Base-by-base conservation (phyloP, 1,140 invertebrate genomes). In the Bradysia coprophila region DNA sequence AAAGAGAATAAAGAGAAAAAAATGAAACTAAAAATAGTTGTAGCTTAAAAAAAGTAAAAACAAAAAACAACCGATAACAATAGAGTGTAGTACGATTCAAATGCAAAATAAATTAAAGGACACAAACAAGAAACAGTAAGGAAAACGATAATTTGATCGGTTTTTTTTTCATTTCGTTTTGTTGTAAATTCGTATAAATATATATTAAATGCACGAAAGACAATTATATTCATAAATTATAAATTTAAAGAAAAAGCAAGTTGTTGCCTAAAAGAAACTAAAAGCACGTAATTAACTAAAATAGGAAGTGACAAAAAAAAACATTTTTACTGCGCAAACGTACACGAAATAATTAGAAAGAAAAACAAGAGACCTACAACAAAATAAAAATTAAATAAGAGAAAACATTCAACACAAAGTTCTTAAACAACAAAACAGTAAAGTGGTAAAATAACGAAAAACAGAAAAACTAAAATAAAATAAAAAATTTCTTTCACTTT, bases 1-100 rank as follows among this genome's bases (percentile, higher is more conserved):
- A 56, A 55, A 46, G 49, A 50, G 51, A 55, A 55, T 51, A 54
- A 49, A 48, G 50, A 42, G 36, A 45, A 22, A 43, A 40, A 42
- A n/a, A 16, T 21, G 33, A 42, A 45, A 24, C 13, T 15, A 23
- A n/a, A n/a, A n/a, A n/a, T n/a, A n/a, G n/a, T n/a, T n/a, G n/a
- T n/a, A n/a, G n/a, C n/a, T n/a, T n/a, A n/a, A n/a, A n/a, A n/a
- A 41, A 46, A 19, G 21, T 41, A 40, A 43, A 43, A 23, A 11
- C 16, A 28, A 23, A 38, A 19, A 28, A 40, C 19, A 31, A 41
- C 13, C 10, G 10, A 16, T n/a, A 21, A 32, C 13, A 8, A 18
- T 32, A 28, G 11, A 28, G 4, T 13, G 6, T 41, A 41, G 13
- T 41, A 28, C 11, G 4, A 28, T n/a, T 13, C n/a, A 41, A 8